Evolutionary conservation across 2,888 invertebrate genomes (phyloP), one percentile per base, ranked within the genome.

Genomic region (Eupithecia pulchellata): DNA sequence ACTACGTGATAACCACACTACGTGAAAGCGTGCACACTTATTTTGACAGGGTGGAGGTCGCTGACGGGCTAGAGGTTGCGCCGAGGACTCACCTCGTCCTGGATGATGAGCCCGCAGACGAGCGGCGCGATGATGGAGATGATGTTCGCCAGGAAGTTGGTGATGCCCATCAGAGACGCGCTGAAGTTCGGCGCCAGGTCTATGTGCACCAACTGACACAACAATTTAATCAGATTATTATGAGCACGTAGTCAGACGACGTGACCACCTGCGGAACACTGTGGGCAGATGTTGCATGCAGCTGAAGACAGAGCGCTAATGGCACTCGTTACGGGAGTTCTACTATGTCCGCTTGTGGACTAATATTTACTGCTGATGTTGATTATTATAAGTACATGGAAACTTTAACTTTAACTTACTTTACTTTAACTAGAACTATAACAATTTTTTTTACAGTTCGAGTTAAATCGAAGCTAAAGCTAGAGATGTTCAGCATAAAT

Each of bases 131-230:
- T 91, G 73, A 98, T 96, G 42, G 97, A 97, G 81, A 97, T 95
- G 39, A 97, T 92, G 83, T 97, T 97, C 0, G 97, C 97, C 25
- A 96, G 89, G 73, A 96, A 96, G 87, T 98, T 98, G 4, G 97
- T 97, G 78, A 98, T 96, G 4, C 98, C 97, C 97, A 98, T 97
- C 75, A 98, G 88, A 1, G 96, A 95, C 0, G 97, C 97, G 8
- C 97, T 97, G 88, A 96, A 97, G 86, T 97, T 97, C 0, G 98
- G 97, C 14, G 98, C 96, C 78, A 98, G 90, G 87, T 98, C 98
- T 65, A 98, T 97, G 82, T 97, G 97, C 79, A 97, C 97, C 39
- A 96, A 95, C 94, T 96, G 95, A 0, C 84, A 84, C 17, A 60
- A 65, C n/a, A 55, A 27, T 14, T 27, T n/a, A 14, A 1, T 2